A percentile compares a stretch with the other conserved stretches of the same genome.
phyloP scores from a whole-genome alignment of 2,113 vertebrate species.

The Elgaria multicarinata region DNA sequence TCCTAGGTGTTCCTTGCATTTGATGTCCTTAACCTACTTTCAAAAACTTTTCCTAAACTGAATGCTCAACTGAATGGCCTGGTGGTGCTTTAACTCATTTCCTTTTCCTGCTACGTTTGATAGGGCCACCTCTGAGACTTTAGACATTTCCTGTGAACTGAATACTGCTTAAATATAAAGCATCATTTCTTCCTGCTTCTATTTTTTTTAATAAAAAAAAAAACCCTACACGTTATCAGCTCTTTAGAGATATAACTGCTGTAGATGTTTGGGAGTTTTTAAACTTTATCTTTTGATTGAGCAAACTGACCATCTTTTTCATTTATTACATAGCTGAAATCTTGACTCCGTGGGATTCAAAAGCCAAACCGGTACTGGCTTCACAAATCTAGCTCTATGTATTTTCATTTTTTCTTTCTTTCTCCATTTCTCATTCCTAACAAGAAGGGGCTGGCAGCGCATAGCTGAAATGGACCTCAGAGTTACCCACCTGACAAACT shows the following conservation, averaged over 20 bases:
- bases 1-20: rapidly evolving
- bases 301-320: neutral
- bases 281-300: neutral
- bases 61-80: neutral
- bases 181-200: neutral
- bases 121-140: neutral
- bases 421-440: neutral
- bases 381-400: neutral
- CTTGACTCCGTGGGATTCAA: neutral
- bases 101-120: neutral
- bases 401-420: neutral
- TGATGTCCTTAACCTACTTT: neutral
- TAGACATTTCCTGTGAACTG: rapidly evolving
- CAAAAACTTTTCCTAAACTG: neutral
- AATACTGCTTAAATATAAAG: neutral
- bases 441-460: no score
- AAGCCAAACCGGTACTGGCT: neutral
- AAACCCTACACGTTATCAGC: neutral
- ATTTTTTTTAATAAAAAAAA: neutral
- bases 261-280: neutral
- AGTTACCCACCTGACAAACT: neutral
- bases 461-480: neutral
- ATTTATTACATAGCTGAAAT: neutral
- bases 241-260: neutral
- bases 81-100: rapidly evolving